phyloP scores from a whole-genome alignment of 2,888 invertebrate species.

The Epistrophella euchroma region DNA sequence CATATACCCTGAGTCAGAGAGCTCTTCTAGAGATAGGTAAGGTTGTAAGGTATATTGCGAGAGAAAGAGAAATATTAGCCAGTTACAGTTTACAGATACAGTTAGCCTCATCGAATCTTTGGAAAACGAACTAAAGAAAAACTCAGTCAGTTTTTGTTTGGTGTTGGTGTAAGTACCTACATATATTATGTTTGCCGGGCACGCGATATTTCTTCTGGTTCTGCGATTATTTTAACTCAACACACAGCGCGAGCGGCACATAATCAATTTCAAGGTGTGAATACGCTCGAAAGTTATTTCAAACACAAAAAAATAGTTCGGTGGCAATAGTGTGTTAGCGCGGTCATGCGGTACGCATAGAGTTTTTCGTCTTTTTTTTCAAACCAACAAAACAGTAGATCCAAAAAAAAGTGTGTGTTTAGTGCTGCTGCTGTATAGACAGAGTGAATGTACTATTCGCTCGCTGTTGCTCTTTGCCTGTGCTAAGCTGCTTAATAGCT shows the following conservation, averaged over 20 bases:
- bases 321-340: conserved; percentile 56
- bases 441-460: conserved; percentile 49
- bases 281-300: conserved; percentile 57
- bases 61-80: conserved; percentile 7
- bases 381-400: conserved; percentile 21
- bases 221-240: conserved; percentile 36
- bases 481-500: background rate
- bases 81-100: conserved; percentile 15
- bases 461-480: conserved; percentile 22
- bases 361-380: background rate
- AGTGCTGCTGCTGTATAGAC: conserved; percentile 24
- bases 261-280: conserved; percentile 74
- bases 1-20: background rate
- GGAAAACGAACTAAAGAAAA: conserved; percentile 5
- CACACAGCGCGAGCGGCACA: conserved; percentile 33
- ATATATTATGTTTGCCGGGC: conserved; percentile 51
- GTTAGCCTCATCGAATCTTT: conserved; percentile 1
- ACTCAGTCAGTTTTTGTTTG: conserved; percentile 48
- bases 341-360: conserved; percentile 66
- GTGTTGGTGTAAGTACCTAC: conserved; percentile 35
- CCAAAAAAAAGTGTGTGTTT: conserved; percentile 23
- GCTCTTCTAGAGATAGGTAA: background rate
- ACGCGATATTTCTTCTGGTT: conserved; percentile 27
- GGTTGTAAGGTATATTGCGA: background rate
- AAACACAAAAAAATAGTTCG: conserved; percentile 53